Conservation (phyloP, 2,113 vertebrate genomes). For the Fulmarus glacialis region DNA sequence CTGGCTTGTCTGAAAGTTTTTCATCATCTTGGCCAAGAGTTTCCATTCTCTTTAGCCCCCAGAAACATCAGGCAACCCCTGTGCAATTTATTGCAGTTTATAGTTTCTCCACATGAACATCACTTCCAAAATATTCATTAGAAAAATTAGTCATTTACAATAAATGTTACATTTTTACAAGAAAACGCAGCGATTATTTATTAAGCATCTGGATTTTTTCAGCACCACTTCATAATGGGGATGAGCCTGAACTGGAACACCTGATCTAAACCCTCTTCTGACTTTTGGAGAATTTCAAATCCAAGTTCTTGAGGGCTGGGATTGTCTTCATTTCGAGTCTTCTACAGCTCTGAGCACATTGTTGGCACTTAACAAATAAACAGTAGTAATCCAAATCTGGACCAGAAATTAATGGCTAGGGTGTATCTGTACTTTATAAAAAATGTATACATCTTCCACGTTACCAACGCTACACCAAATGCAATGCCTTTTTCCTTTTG, state of each 20-base stretch:
- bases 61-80: conserved; percentile 20
- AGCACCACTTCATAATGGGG: conserved; percentile 57
- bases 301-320: conserved; percentile 32
- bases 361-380: conserved; percentile 58
- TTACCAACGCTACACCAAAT: background rate
- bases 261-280: conserved; percentile 41
- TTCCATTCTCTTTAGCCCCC: conserved; percentile 6
- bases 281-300: conserved; percentile 42
- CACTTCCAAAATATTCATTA: conserved; percentile 56
- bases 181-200: background rate
- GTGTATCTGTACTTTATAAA: background rate
- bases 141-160: conserved; percentile 49
- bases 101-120: background rate
- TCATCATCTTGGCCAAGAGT: conserved; percentile 9
- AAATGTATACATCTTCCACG: background rate
- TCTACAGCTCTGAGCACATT: conserved; percentile 37
- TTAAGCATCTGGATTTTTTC: conserved; percentile 66
- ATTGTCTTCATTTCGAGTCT: conserved; percentile 9
- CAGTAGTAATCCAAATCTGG: conserved; percentile 46
- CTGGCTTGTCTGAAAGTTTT: conserved; percentile 36
- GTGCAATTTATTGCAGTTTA: conserved; percentile 52
- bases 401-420: background rate
- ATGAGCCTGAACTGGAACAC: conserved; percentile 65
- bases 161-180: conserved; percentile 57
- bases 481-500: background rate